Conservation (phyloP, 2,888 invertebrate species). For the Saturnia pavonia region DNA sequence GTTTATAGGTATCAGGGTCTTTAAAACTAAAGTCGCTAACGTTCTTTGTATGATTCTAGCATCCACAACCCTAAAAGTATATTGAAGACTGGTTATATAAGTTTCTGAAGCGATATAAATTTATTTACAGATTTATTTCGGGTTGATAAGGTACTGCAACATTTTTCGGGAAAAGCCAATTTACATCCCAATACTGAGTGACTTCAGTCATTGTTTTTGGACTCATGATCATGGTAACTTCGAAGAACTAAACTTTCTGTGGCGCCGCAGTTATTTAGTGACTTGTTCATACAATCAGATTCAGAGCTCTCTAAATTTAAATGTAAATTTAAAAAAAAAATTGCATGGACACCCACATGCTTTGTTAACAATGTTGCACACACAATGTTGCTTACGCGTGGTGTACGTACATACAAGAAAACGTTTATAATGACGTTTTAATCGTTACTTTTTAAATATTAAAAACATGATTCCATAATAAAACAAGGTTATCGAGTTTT, state of each 20-base stretch:
- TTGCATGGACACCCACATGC: no score
- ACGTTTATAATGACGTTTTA: conserved; percentile 3
- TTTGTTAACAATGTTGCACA: no score
- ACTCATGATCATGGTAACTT: neutral
- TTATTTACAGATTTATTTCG: neutral
- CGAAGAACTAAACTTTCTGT: neutral
- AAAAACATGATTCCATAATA: conserved; percentile 7
- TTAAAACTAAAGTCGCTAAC: neutral
- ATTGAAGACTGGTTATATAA: neutral
- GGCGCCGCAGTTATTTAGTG: neutral
- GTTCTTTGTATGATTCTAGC: neutral
- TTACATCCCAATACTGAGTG: neutral
- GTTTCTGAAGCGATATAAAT: neutral
- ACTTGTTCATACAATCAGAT: neutral
- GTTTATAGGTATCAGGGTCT: neutral
- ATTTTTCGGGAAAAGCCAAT: neutral
- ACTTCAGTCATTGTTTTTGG: neutral
- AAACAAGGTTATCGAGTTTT: conserved; percentile 16
- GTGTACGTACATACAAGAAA: neutral
- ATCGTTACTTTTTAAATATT: neutral
- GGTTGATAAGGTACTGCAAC: neutral
- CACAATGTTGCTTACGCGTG: neutral
- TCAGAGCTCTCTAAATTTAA: neutral
- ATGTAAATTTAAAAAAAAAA: neutral
- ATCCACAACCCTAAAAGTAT: neutral